Conservation (phyloP, 2,113 vertebrate species). For the Acinonyx jubatus region DNA sequence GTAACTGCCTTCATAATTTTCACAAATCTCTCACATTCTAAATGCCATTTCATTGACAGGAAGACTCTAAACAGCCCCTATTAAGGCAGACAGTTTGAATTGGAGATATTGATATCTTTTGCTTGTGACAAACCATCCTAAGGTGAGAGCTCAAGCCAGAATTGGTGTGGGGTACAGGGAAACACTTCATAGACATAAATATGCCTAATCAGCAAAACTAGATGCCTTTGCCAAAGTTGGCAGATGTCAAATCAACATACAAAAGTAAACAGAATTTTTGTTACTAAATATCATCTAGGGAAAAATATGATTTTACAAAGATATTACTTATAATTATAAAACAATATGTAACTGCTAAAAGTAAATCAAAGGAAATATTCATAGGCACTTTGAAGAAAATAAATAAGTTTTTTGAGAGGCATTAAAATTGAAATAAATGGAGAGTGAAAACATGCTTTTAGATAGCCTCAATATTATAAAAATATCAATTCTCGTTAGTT, state of each 20-base stretch:
- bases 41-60: background rate
- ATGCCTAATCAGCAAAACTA: background rate
- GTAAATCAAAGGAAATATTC: background rate
- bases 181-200: background rate
- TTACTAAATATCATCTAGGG: background rate
- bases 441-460: background rate
- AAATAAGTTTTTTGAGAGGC: background rate
- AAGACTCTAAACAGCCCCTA: background rate
- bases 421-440: background rate
- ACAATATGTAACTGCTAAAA: background rate
- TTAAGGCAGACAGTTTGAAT: background rate
- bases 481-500: background rate
- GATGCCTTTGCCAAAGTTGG: background rate
- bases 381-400: background rate
- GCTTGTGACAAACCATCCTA: background rate
- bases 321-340: background rate
- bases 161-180: background rate
- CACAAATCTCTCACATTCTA: slow-evolving; percentile 9
- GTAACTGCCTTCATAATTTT: background rate
- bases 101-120: background rate
- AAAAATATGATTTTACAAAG: background rate
- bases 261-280: background rate
- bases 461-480: background rate
- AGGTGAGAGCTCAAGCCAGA: background rate
- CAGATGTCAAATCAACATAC: background rate